Evolutionary conservation across 2,113 vertebrate species (phyloP).

Genomic region (Mungos mungo): DNA sequence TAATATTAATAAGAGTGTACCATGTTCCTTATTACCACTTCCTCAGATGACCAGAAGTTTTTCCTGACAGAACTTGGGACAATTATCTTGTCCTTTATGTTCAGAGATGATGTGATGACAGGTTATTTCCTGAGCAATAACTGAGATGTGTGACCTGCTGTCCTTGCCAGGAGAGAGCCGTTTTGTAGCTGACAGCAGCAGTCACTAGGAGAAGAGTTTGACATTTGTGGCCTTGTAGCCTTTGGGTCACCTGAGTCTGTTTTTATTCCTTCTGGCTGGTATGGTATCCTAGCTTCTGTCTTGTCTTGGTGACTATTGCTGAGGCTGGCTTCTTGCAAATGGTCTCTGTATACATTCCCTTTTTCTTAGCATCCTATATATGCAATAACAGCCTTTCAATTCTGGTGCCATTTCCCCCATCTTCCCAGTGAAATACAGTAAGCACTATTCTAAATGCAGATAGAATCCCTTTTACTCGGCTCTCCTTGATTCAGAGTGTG

Average conservation of each 20-base stretch:
- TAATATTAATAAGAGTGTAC: constrained; percentile 26
- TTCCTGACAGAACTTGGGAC: constrained; percentile 52
- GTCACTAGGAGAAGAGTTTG: constrained; percentile 14
- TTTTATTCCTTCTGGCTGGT: neutral
- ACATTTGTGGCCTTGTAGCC: constrained; percentile 25
- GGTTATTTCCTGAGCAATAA: constrained; percentile 71
- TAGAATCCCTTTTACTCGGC: neutral
- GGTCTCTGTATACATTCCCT: neutral
- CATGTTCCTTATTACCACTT: neutral
- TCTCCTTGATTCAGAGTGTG: neutral
- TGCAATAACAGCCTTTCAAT: neutral
- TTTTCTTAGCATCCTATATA: neutral
- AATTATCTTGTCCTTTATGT: constrained; percentile 72
- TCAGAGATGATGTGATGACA: constrained; percentile 70
- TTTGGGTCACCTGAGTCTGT: neutral
- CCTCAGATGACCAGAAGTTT: neutral
- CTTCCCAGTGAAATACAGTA: neutral
- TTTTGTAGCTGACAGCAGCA: constrained; percentile 61
- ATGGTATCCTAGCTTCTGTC: neutral
- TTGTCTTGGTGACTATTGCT: neutral
- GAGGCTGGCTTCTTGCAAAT: neutral
- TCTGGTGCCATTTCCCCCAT: neutral
- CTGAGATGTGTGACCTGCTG: constrained; percentile 57
- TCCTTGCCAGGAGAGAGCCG: constrained; percentile 45
- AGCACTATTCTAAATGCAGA: neutral